Percentiles rank a stretch among this genome's conserved stretches.
Evolutionary conservation across 2,888 invertebrate species (phyloP).

Genomic region (Brenthis hecate): DNA sequence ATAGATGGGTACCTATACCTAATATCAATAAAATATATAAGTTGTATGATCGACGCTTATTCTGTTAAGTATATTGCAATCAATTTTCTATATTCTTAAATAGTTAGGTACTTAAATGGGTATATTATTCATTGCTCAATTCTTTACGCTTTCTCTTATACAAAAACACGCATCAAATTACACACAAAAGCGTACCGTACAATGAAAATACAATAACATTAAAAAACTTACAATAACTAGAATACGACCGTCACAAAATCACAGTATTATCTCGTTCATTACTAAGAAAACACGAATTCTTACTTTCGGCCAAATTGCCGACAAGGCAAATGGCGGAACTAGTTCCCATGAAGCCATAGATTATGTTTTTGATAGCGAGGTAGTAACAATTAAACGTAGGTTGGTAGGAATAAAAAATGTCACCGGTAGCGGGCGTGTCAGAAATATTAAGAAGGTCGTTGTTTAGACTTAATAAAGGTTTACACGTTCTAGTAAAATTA

Average conservation of each 20-base stretch:
- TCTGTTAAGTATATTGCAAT: too few relatives aligned
- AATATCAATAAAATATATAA: too few relatives aligned
- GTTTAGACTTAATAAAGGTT: constrained; percentile 58
- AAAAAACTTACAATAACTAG: constrained; percentile 54
- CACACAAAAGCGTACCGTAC: background rate
- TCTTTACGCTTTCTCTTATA: too few relatives aligned
- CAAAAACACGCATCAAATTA: constrained; percentile 1
- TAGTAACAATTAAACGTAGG: constrained; percentile 75
- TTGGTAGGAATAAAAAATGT: constrained; percentile 58
- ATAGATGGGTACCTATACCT: too few relatives aligned
- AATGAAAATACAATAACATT: constrained; percentile 41
- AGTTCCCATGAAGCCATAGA: constrained; percentile 78
- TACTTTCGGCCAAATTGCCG: constrained; percentile 60
- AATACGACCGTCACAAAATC: constrained; percentile 60
- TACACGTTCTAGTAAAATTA: constrained; percentile 70
- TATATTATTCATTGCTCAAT: too few relatives aligned
- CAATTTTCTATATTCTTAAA: too few relatives aligned
- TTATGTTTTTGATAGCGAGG: constrained; percentile 66
- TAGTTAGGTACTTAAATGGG: too few relatives aligned
- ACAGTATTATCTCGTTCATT: constrained; percentile 67
- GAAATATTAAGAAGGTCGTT: constrained; percentile 72
- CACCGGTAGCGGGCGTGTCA: constrained; percentile 77
- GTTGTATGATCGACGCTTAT: too few relatives aligned
- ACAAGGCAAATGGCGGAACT: constrained; percentile 72
- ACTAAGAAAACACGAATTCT: constrained; percentile 65